phyloP scores from a whole-genome alignment of 2,888 invertebrate species.

The Drosophila macrothrix region DNA sequence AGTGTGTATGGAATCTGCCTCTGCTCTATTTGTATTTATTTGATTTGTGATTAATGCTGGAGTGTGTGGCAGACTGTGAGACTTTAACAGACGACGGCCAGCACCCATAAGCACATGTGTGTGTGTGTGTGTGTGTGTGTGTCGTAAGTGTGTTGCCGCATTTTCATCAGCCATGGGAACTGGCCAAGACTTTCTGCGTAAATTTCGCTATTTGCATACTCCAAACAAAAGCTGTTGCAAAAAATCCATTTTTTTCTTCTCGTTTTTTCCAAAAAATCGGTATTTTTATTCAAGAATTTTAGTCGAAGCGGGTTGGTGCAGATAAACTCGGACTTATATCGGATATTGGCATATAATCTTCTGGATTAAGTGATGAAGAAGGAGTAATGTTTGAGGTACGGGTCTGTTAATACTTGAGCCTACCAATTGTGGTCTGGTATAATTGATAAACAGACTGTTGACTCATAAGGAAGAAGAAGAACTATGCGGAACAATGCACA shows the following conservation, averaged over 20 bases:
- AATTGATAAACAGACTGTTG: neutral
- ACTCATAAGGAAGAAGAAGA: neutral
- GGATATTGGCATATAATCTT: neutral
- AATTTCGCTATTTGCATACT: neutral
- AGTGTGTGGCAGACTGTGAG: slow-evolving; percentile 58
- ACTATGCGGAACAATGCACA: neutral
- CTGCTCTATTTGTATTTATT: slow-evolving; percentile 72
- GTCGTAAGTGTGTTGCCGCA: neutral
- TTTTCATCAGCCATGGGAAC: slow-evolving; percentile 19
- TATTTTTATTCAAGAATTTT: neutral
- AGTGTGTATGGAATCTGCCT: slow-evolving; percentile 26
- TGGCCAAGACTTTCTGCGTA: neutral
- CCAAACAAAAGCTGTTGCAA: neutral
- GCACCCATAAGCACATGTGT: slow-evolving; percentile 2
- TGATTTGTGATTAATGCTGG: slow-evolving; percentile 73
- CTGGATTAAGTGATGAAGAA: neutral
- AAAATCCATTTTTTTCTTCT: neutral
- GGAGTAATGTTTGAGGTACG: neutral
- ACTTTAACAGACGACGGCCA: slow-evolving; percentile 16
- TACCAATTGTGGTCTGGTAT: neutral
- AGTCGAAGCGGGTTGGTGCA: neutral
- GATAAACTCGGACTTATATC: neutral
- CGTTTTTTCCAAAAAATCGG: neutral
- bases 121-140: neutral
- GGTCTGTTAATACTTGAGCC: neutral